Evolutionary conservation across 2,113 vertebrate species (phyloP), one percentile per base, ranked within the genome.

Genomic region (Sprattus sprattus): DNA sequence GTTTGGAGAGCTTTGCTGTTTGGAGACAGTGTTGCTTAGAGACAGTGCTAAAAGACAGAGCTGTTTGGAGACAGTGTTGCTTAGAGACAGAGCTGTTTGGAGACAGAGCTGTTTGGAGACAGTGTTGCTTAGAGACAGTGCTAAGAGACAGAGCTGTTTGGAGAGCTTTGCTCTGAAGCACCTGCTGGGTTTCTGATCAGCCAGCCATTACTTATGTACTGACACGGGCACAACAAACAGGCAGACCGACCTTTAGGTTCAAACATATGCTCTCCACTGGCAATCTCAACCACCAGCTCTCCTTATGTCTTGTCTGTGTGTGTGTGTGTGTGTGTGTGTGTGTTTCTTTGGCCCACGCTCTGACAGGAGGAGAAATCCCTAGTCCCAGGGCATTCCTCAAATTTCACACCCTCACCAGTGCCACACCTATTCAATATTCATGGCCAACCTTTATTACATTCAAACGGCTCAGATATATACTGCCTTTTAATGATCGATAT

Each of bases 251-350:
- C 64, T 67, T 67, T 67, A 20, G 54, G 54, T 20, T 22, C 18
- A 18, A 6, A 60, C 54, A 60, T 60, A 60, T 60, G 54, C 54
- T 60, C 54, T 6, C 20, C 54, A 60, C 54, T 60, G 64, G 64
- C 64, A 28, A 7, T 8, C n/a, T 67, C n/a, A 67, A 67, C 22
- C 64, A 25, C 5, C 64, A 28, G 64, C 64, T 25, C 64, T 9
- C 64, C 64, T 25, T 25, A 25, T 10, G 64, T 11, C 25, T 25
- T 7, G 11, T 28, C 64, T 67, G n/a, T 28, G 22, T 25, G 25
- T 67, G 60, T 67, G 60, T 67, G 57, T 64, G 57, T 64, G 57
- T 64, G 60, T 28, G 60, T 67, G 64, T 67, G 64, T 67, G 64
- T 57, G 18, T 57, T 16, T 67, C n/a, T 67, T 28, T 67, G 64